Evolutionary conservation across 1,140 invertebrate genomes (phyloP), one percentile per base, ranked within the genome.

Genomic region (Leptinotarsa defecta): DNA sequence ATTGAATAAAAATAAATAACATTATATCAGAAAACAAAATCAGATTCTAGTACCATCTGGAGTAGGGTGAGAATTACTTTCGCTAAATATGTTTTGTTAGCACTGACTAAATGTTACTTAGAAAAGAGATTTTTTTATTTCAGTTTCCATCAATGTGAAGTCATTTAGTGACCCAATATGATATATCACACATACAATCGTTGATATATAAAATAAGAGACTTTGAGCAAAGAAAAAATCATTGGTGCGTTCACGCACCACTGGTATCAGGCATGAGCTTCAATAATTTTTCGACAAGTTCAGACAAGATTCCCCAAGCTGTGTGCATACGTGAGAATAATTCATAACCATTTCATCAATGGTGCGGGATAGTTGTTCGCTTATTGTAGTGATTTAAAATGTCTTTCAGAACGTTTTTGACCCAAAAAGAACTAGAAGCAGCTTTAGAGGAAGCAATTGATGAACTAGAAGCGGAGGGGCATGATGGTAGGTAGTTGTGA

Each of bases 341-440:
- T 75, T 75, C 64, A 65, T 62, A 75, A 75, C 68, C 68, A 71
- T 52, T 75, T 72, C 68, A 67, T 71, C 63, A 57, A 72, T 71
- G 74, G 48, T 48, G 69, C 57, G 27, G 74, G 64, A 71, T 52
- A 72, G 68, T 63, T 65, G 67, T 62, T 19, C 57, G 68, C 27
- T 63, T 70, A 70, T 71, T 27, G 63, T 52, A 65, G 19, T 65
- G 63, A 65, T 13, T 65, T 15, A 65, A 65, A 65, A 75, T 71
- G 74, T 69, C n/a, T 27, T 68, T 68, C 68, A 48, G 48, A 20
- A 72, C 57, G 61, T 61, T 71, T 69, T 71, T 76, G 34, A 76
- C 75, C 52, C 72, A 68, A 74, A 27, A 69, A 62, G 65, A 76
- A 76, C 57, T 76, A 64, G 75, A 74, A 48, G 64, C 43, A 19